phyloP scores from a whole-genome alignment of 2,113 vertebrate species.

The Xyrauchen texanus region DNA sequence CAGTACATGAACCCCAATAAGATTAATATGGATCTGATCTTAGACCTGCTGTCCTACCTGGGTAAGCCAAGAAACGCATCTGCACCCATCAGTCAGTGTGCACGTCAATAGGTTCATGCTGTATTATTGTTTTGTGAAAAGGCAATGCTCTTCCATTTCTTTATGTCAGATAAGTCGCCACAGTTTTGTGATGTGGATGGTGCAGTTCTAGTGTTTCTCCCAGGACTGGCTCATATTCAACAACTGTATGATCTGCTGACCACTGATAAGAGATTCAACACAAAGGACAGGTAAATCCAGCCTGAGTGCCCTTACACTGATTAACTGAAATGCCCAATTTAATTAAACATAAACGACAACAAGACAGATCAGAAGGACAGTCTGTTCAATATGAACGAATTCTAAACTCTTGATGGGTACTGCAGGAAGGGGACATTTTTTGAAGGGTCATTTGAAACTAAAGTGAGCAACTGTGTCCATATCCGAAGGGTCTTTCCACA shows the following conservation, averaged over 20 bases:
- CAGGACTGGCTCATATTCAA: conserved; percentile 95
- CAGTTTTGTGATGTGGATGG: conserved; percentile 87
- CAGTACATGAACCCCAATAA: conserved; percentile 94
- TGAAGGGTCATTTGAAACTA: too few species aligned
- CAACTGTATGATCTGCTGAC: conserved; percentile 88
- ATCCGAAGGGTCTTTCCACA: too few species aligned
- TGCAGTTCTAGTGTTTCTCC: conserved; percentile 90
- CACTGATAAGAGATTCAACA: conserved; percentile 87
- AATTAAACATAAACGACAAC: too few species aligned
- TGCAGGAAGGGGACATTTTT: too few species aligned
- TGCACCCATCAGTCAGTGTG: too few species aligned
- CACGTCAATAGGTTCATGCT: too few species aligned
- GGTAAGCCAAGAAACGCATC: conserved; percentile 69
- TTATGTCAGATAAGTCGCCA: conserved; percentile 79
- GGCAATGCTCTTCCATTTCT: not conserved
- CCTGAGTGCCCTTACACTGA: too few species aligned
- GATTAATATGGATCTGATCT: conserved; percentile 92
- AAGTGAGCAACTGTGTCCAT: too few species aligned
- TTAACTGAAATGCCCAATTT: too few species aligned
- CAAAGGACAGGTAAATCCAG: conserved; percentile 78
- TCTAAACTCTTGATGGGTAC: too few species aligned
- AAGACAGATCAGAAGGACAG: too few species aligned
- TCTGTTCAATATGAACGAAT: too few species aligned
- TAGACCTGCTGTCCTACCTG: conserved; percentile 86
- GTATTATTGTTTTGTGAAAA: not conserved